phyloP scores from a whole-genome alignment of 2,888 invertebrate species.

The Metacarcinus magister region DNA sequence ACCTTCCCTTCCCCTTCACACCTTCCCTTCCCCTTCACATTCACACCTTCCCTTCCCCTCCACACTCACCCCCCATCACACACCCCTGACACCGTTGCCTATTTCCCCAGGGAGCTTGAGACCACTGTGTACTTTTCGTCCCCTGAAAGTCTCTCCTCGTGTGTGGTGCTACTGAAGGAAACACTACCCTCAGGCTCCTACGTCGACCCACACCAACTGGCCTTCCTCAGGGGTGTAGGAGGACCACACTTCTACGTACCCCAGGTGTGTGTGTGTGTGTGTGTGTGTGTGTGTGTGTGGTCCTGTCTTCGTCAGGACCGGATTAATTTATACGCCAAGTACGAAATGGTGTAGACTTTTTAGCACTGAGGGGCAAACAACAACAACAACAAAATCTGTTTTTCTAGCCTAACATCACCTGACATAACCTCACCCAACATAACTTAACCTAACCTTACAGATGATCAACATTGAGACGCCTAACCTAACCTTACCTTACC shows the following conservation, averaged over 20 bases:
- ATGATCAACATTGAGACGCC: too few species aligned
- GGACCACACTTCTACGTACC: slow-evolving; percentile 77
- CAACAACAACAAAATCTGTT: too few species aligned
- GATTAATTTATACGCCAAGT: background rate
- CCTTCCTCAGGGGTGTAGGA: slow-evolving; percentile 70
- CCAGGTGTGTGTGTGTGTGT: slow-evolving; percentile 64
- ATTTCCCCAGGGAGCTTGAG: slow-evolving; percentile 69
- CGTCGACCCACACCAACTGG: slow-evolving; percentile 74
- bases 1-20: background rate
- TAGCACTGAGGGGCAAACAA: too few species aligned
- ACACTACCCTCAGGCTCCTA: slow-evolving; percentile 72
- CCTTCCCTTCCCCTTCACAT: too few species aligned
- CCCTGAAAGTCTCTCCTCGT: slow-evolving; percentile 65
- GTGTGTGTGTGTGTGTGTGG: background rate
- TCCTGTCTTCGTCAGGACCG: background rate
- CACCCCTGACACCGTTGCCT: too few species aligned
- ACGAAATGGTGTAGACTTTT: background rate
- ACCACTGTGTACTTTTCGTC: slow-evolving; percentile 73
- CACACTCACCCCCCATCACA: background rate
- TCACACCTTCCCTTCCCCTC: background rate
- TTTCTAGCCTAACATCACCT: background rate
- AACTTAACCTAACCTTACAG: too few species aligned
- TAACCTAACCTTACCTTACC: too few species aligned
- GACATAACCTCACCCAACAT: too few species aligned
- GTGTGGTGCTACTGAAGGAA: slow-evolving; percentile 76